phyloP scores from a whole-genome alignment of 2,888 invertebrate genomes.

The Eupeodes latifasciatus region DNA sequence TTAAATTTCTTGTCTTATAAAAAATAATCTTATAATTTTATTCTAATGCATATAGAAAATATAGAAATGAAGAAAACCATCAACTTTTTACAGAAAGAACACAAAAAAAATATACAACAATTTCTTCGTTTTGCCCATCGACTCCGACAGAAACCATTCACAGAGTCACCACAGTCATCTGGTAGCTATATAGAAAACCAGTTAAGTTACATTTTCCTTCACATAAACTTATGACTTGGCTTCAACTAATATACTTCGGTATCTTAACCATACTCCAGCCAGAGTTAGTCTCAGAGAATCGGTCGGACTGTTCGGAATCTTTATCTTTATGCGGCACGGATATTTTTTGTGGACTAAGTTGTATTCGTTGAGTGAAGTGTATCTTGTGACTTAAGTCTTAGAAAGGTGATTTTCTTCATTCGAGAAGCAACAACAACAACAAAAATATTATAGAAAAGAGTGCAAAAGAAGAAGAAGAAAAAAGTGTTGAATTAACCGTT shows the following conservation, averaged over 20 bases:
- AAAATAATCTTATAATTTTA: neutral
- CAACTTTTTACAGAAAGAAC: neutral
- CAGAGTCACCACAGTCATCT: neutral
- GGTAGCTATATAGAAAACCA: conserved; percentile 66
- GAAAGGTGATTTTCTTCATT: conserved; percentile 48
- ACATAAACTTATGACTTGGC: conserved; percentile 52
- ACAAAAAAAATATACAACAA: conserved; percentile 6
- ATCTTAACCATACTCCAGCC: conserved; percentile 11
- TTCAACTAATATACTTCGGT: conserved; percentile 18
- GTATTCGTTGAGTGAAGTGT: conserved; percentile 49
- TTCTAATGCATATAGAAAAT: conserved; percentile 14
- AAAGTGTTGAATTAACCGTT: conserved; percentile 57
- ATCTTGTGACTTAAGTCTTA: conserved; percentile 54
- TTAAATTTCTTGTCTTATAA: neutral
- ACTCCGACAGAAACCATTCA: neutral
- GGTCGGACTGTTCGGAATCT: conserved; percentile 59
- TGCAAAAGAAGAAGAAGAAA: conserved; percentile 38
- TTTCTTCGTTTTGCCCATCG: conserved; percentile 58
- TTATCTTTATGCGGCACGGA: conserved; percentile 45
- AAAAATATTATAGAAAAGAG: conserved; percentile 24
- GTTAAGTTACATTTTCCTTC: conserved; percentile 67
- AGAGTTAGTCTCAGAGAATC: conserved; percentile 67
- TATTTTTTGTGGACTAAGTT: conserved; percentile 21
- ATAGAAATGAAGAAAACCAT: conserved; percentile 26
- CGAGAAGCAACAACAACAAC: neutral